Evolutionary conservation across 1,140 invertebrate species (phyloP), one percentile per base, ranked within the genome.

Genomic region (Lineus longissimus): DNA sequence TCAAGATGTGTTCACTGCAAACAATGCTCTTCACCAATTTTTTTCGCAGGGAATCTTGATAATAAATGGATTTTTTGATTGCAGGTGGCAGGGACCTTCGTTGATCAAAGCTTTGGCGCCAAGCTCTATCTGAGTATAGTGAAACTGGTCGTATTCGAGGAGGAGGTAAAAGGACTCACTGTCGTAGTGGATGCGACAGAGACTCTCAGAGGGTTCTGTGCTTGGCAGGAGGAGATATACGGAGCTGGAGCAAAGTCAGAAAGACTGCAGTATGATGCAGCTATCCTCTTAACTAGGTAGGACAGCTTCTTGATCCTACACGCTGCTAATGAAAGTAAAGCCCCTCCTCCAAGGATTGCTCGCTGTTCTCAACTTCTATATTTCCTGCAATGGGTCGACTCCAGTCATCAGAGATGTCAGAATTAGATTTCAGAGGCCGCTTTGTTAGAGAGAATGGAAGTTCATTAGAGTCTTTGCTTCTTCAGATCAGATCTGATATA

Each of bases 221-320:
- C 59, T 9, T 76, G 74, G 74, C 74, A 76, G 29, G 64, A 65
- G 25, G 63, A 66, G 29, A 19, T 57, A 25, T 67, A 73, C 19
- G 63, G 59, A 7, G 0, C 9, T 0, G 62, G 57, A 22, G 66
- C 71, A 55, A 41, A 36, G n/a, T n/a, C n/a, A 17, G 45, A 70
- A 43, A 64, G 67, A 25, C 43, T 41, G 31, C 64, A 69, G 54
- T 40, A 69, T 22, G 73, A 76, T 55, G 70, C 59, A 9, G 67
- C 70, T 13, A 36, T 68, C 17, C 66, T 76, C 1, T 66, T 74
- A 19, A 76, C 74, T 40, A 73, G 67, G 72, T 76, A 69, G 40
- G 41, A 58, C 54, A 55, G 56, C 45, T 57, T 57, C 56, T 56
- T 66, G 64, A 19, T 63, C 23, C 33, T 41, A 63, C 22, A 36